A percentile compares a stretch with the other conserved stretches of the same genome.
Conservation (phyloP, 2,113 vertebrate species). For the Aptenodytes forsteri region DNA sequence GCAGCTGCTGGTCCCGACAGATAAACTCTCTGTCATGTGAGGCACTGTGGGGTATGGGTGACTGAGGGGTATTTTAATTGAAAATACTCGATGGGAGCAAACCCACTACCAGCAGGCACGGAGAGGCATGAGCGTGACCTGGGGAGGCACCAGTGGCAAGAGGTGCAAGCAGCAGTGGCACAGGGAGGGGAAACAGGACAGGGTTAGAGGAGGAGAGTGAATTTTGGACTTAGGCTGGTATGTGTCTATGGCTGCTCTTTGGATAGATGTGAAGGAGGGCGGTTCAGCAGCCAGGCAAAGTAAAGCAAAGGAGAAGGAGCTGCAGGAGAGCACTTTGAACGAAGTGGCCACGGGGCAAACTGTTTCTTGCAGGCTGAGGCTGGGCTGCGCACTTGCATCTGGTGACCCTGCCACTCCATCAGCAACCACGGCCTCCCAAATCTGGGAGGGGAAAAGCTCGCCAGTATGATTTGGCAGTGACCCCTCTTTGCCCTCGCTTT, state of each 20-base stretch:
- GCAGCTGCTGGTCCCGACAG: not conserved
- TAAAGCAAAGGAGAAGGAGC: not conserved
- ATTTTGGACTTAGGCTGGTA: not conserved
- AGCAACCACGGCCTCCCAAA: not conserved
- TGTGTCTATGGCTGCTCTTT: not conserved
- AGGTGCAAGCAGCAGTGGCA: accelerated
- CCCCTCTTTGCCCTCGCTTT: not conserved
- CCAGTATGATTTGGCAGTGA: not conserved
- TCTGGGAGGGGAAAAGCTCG: not conserved
- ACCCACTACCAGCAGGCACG: not conserved
- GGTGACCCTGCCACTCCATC: not conserved
- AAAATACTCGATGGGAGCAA: not conserved
- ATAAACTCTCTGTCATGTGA: not conserved
- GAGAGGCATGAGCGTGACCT: not conserved
- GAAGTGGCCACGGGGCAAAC: not conserved
- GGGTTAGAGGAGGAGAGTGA: not conserved
- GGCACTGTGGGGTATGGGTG: accelerated
- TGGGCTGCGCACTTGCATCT: accelerated
- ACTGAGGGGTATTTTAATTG: not conserved
- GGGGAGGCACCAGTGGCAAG: accelerated
- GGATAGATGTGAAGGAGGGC: not conserved
- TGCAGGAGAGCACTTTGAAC: not conserved
- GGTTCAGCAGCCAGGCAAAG: not conserved
- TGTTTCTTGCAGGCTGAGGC: not conserved
- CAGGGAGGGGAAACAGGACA: not conserved